Base-by-base conservation (phyloP, 2,797 vertebrate species). In the Semaprochilodus insignis region DNA sequence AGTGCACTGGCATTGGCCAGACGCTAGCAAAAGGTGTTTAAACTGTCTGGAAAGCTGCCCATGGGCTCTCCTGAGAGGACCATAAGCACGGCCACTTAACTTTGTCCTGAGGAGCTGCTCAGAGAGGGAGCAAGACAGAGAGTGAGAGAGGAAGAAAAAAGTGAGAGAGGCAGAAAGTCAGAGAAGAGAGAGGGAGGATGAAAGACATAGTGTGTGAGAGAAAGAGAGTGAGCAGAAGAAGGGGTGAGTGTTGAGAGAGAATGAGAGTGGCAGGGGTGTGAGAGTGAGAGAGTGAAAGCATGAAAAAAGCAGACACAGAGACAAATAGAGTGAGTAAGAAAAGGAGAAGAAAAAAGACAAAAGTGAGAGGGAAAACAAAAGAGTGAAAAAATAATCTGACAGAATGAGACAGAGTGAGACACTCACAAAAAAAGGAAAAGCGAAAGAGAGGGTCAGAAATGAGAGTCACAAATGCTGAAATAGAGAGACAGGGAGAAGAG, bases 31-130 rank as follows among this genome's bases (percentile, higher is more conserved):
- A 86, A 81, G 55, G 73, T 82, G 78, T 83, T 75, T 82, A 86
- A 83, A 82, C 81, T 79, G 75, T 77, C 77, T 85, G 81, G 78
- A 83, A 86, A 81, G 77, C 80, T 81, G 85, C 67, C 79, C 74
- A 54, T 74, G 62, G 40, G 62, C 86, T 78, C 69, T 31, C 79
- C 52, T 67, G 48, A 76, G 67, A 81, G 73, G 79, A 67, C 40
- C 67, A 60, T 77, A 83, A 85, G 74, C 76, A 69, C 48, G 1
- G 51, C 67, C 84, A 88, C 76, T 88, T 85, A 86, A 82, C 77
- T 85, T 83, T 79, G 78, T 87, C 86, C 82, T 63, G 55, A 85
- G 77, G 72, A 84, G 62, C 78, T 17, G 15, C 51, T 66, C 59
- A 77, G 44, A 67, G 70, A 77, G 52, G 4, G n/a, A 72, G 51